Percentiles rank a stretch among this genome's conserved stretches.
phyloP scores from a whole-genome alignment of 1,140 invertebrate genomes.

The Apis dorsata region DNA sequence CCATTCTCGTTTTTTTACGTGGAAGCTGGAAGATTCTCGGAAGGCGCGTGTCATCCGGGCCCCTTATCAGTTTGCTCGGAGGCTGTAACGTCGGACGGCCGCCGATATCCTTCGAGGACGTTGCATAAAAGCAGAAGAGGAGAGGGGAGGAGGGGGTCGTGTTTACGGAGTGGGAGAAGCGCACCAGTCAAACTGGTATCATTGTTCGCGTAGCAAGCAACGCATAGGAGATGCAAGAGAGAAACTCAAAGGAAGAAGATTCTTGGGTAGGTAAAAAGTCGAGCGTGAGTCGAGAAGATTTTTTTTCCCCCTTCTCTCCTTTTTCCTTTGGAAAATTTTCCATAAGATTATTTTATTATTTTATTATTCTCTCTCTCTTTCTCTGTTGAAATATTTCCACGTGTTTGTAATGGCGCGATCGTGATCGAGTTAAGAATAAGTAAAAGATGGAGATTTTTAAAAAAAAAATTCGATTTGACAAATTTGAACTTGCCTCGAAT shows the following conservation, averaged over 20 bases:
- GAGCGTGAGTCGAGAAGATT: not conserved
- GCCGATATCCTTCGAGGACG: not conserved
- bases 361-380: too few relatives aligned
- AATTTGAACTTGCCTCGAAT: too few relatives aligned
- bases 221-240: slow-evolving; percentile 18
- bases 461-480: too few relatives aligned
- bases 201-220: slow-evolving; percentile 60
- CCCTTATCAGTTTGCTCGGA: slow-evolving; percentile 7
- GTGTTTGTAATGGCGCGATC: too few relatives aligned
- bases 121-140: not conserved
- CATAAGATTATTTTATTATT: too few relatives aligned
- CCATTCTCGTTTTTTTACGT: not conserved
- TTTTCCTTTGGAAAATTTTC: too few relatives aligned
- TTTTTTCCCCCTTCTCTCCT: not conserved
- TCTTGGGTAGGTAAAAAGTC: not conserved
- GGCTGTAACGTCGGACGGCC: not conserved
- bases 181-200: slow-evolving; percentile 72
- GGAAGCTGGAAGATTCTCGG: not conserved
- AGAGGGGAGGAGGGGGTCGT: not conserved
- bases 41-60: not conserved
- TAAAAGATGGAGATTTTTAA: too few relatives aligned
- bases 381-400: too few relatives aligned
- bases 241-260: slow-evolving; percentile 15
- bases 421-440: too few relatives aligned
- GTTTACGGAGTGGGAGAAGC: slow-evolving; percentile 53